Evolutionary conservation across 1,140 invertebrate species (phyloP).

Genomic region (Globodera rostochiensis): DNA sequence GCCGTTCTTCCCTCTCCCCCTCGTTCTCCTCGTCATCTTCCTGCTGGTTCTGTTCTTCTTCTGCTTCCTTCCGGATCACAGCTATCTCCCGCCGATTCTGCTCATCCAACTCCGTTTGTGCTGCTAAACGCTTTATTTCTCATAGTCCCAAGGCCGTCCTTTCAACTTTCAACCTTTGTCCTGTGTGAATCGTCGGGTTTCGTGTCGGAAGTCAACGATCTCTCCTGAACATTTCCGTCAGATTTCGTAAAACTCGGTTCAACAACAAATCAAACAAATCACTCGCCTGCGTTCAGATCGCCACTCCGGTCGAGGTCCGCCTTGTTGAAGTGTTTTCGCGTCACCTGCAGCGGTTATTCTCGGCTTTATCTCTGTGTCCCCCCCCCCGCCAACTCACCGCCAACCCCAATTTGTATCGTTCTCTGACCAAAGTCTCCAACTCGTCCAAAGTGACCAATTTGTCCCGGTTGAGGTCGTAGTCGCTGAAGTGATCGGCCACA

Average conservation of each 20-base stretch:
- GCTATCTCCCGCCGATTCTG: conserved; percentile 55
- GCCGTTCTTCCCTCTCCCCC: neutral
- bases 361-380: neutral
- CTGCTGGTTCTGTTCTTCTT: neutral
- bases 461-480: conserved; percentile 60
- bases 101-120: conserved; percentile 52
- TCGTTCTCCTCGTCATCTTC: neutral
- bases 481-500: conserved; percentile 60
- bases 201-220: conserved; percentile 64
- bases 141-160: neutral
- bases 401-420: conserved; percentile 56
- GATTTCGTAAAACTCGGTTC: neutral
- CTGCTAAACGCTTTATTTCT: neutral
- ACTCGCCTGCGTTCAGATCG: conserved; percentile 53
- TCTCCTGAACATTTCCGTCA: conserved; percentile 28
- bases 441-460: conserved; percentile 60
- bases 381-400: conserved; percentile 9
- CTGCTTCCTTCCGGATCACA: conserved; percentile 11
- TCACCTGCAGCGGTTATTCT: conserved; percentile 28
- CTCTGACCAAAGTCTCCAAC: conserved; percentile 55
- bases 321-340: conserved; percentile 53
- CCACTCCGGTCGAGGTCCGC: conserved; percentile 59
- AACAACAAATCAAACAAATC: neutral
- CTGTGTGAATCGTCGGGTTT: conserved; percentile 58
- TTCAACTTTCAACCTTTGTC: conserved; percentile 28